A percentile compares a stretch with the other conserved stretches of the same genome.
These are phyloP conservation scores for Neostethus bicornis DNA, from an alignment of 2,797 vertebrate genomes.

Conservation along the genomic window DNA sequence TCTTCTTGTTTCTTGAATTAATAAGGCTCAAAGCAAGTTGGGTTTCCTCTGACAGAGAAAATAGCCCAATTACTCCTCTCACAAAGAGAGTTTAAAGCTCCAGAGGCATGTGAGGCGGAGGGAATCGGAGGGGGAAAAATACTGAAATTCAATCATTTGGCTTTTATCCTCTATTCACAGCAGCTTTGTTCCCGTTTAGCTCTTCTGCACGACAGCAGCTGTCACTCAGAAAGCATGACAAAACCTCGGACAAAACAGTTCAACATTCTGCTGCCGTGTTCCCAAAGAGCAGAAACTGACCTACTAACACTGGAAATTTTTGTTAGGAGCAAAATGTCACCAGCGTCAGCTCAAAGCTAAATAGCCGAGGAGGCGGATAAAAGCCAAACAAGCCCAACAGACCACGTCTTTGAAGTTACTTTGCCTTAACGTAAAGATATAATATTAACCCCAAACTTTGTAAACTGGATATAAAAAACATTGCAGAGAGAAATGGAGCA, in stretches of 20 bases:
- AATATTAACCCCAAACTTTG: constrained; percentile 23
- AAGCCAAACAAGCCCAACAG: constrained; percentile 13
- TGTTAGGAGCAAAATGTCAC: constrained; percentile 28
- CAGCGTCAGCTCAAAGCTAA: constrained; percentile 8
- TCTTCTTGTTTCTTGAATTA: constrained; percentile 72
- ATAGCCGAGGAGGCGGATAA: constrained; percentile 17
- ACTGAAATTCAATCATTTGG: constrained; percentile 59
- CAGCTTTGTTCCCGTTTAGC: constrained; percentile 52
- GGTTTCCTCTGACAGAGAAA: constrained; percentile 53
- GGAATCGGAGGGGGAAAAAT: constrained; percentile 47
- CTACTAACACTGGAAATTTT: constrained; percentile 1
- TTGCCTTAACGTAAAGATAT: constrained; percentile 8
- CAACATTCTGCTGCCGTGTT: neutral
- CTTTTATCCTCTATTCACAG: constrained; percentile 51
- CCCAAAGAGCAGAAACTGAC: constrained; percentile 4
- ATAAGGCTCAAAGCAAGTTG: constrained; percentile 53
- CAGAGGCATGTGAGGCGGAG: constrained; percentile 36
- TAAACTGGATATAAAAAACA: constrained; percentile 32
- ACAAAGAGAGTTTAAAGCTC: constrained; percentile 43
- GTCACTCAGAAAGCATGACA: constrained; percentile 47
- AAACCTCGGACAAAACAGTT: constrained; percentile 24
- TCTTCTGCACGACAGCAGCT: constrained; percentile 35
- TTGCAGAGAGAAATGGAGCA: constrained; percentile 7
- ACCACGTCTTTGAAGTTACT: constrained; percentile 29
- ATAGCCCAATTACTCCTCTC: constrained; percentile 64